These are phyloP conservation scores for Tachysurus vachellii DNA, from an alignment of 2,113 vertebrate species.

Conservation along the genomic window DNA sequence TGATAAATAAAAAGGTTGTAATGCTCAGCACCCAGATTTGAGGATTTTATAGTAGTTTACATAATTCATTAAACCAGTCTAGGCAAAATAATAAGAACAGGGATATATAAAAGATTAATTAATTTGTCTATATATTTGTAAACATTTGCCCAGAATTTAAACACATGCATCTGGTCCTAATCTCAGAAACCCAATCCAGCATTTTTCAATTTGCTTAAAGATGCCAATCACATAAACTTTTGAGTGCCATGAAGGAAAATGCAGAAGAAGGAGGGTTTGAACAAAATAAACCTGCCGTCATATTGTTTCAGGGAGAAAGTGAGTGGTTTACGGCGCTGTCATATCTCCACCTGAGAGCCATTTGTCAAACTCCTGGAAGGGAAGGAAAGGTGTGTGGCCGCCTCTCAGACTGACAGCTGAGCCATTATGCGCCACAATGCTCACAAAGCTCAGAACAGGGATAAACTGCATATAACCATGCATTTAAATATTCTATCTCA, in stretches of 20 bases:
- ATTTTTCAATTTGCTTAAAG: neutral
- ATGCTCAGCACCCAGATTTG: neutral
- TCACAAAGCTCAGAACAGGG: slow-evolving; percentile 10
- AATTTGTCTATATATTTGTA: neutral
- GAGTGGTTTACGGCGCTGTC: slow-evolving; percentile 57
- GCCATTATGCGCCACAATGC: slow-evolving; percentile 11
- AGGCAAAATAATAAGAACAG: neutral
- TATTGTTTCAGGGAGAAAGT: slow-evolving; percentile 46
- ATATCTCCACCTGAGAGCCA: slow-evolving; percentile 55
- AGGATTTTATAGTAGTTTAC: neutral
- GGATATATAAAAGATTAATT: neutral
- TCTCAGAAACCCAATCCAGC: neutral
- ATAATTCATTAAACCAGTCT: neutral
- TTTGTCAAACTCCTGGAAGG: slow-evolving; percentile 56
- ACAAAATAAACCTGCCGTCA: slow-evolving; percentile 54
- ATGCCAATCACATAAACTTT: neutral
- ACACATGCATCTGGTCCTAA: neutral
- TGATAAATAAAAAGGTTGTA: neutral
- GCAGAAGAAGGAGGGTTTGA: neutral
- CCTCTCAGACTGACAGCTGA: slow-evolving; percentile 30
- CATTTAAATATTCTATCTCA: slow-evolving; percentile 17
- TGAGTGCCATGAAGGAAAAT: neutral
- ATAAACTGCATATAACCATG: slow-evolving; percentile 8
- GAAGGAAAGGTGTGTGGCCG: neutral
- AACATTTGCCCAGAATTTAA: neutral